phyloP scores from a whole-genome alignment of 1,140 invertebrate species.

The Drosophila sechellia region DNA sequence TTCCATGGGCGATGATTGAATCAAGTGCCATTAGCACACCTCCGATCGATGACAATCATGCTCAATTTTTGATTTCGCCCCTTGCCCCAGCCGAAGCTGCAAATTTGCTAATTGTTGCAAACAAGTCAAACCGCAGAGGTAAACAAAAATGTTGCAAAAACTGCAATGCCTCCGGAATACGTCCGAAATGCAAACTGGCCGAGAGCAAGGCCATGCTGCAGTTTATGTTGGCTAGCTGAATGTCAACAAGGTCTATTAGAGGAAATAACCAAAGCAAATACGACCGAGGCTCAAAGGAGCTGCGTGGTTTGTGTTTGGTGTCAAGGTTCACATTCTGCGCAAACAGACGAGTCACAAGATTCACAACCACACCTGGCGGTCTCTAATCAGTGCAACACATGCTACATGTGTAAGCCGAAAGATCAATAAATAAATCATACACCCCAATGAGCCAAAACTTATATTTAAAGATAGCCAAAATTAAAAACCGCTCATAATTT shows the following conservation, averaged over 20 bases:
- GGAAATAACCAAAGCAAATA: slow-evolving; percentile 24
- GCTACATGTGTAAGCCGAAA: slow-evolving; percentile 46
- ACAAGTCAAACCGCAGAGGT: slow-evolving; percentile 49
- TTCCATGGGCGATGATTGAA: not conserved
- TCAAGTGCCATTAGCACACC: slow-evolving; percentile 29
- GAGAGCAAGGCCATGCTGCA: slow-evolving; percentile 10
- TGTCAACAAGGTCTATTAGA: slow-evolving; percentile 22
- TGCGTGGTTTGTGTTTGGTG: slow-evolving; percentile 3
- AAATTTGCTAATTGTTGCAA: slow-evolving; percentile 47
- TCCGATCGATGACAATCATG: not conserved
- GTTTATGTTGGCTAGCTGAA: slow-evolving; percentile 19
- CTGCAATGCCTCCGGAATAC: slow-evolving; percentile 9
- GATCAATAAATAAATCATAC: slow-evolving; percentile 42
- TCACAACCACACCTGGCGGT: slow-evolving; percentile 4
- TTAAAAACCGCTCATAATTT: slow-evolving; percentile 68
- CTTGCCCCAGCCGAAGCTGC: not conserved
- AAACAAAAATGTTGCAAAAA: slow-evolving; percentile 41
- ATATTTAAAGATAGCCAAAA: slow-evolving; percentile 73
- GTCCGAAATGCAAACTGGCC: not conserved
- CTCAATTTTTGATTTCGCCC: slow-evolving; percentile 6
- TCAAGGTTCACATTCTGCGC: slow-evolving; percentile 5
- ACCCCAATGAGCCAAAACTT: slow-evolving; percentile 44
- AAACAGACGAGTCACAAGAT: slow-evolving; percentile 20
- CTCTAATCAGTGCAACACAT: slow-evolving; percentile 57
- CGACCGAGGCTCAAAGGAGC: slow-evolving; percentile 12